Evolutionary conservation across 2,113 vertebrate species (phyloP).

Genomic region (Coregonus clupeaformis): DNA sequence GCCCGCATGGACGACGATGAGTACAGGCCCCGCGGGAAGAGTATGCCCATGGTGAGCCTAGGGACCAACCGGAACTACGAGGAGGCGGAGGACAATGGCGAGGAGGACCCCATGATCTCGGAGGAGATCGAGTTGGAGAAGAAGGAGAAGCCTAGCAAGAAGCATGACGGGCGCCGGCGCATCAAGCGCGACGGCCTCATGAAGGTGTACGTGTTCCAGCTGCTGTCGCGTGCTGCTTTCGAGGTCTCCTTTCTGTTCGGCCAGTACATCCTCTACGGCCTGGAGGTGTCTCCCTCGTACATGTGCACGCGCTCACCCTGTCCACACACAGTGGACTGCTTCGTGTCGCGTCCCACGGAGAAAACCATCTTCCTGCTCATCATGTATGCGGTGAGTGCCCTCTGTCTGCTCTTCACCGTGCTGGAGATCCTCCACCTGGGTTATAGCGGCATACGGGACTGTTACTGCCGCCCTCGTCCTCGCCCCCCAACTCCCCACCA

Average conservation of each 20-base stretch:
- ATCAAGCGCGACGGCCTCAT: constrained; percentile 88
- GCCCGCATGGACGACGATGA: constrained; percentile 76
- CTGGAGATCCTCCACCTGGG: constrained; percentile 87
- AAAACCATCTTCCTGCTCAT: constrained; percentile 89
- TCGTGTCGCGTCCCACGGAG: constrained; percentile 87
- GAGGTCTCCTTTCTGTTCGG: constrained; percentile 84
- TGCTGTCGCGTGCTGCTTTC: constrained; percentile 79
- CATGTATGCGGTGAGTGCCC: constrained; percentile 84
- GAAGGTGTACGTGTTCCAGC: constrained; percentile 85
- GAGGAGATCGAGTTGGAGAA: constrained; percentile 83
- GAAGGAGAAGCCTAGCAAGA: constrained; percentile 59
- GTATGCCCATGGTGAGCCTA: constrained; percentile 77
- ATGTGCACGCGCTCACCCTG: constrained; percentile 84
- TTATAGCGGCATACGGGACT: constrained; percentile 80
- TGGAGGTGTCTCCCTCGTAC: constrained; percentile 81
- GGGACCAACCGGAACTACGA: constrained; percentile 82
- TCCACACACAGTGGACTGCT: constrained; percentile 87
- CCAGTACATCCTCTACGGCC: constrained; percentile 85
- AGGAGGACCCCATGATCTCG: constrained; percentile 89
- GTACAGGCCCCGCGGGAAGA: constrained; percentile 55
- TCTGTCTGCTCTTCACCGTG: constrained; percentile 85
- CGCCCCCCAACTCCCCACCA: constrained; percentile 40
- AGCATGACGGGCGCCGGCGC: constrained; percentile 81
- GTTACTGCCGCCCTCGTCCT: constrained; percentile 58
- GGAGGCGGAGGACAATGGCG: constrained; percentile 85